Evolutionary conservation across 2,888 invertebrate species (phyloP).

Genomic region (Leptarthrus brevirostris): DNA sequence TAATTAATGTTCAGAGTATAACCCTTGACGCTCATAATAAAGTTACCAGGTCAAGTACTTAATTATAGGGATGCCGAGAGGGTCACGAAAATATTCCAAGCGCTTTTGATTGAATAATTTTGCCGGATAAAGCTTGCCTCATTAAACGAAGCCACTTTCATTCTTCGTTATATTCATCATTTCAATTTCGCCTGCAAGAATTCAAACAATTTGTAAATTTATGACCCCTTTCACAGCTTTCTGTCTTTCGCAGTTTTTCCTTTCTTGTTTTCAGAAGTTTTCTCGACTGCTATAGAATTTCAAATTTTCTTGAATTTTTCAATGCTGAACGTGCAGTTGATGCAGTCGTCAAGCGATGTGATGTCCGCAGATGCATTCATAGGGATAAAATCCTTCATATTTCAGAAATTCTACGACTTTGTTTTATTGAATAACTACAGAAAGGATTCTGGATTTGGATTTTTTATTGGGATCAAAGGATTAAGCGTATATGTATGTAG

Average conservation of each 20-base stretch:
- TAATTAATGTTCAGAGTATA: background rate
- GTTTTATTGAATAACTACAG: background rate
- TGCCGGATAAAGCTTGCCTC: constrained; percentile 4
- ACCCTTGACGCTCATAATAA: background rate
- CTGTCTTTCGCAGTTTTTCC: background rate
- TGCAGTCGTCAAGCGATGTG: background rate
- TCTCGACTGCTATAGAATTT: background rate
- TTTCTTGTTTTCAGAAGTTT: background rate
- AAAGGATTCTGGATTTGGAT: background rate
- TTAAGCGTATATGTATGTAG: background rate
- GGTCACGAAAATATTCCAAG: constrained; percentile 3
- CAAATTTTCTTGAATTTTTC: background rate
- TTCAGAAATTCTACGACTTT: background rate
- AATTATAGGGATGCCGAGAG: background rate
- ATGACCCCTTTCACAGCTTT: background rate
- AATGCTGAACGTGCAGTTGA: background rate
- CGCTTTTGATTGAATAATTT: background rate
- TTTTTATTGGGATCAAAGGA: background rate
- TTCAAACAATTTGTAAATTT: constrained; percentile 35
- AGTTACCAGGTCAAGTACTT: constrained; percentile 3
- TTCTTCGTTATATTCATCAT: constrained; percentile 26
- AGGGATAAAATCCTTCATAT: background rate
- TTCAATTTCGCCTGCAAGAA: constrained; percentile 27
- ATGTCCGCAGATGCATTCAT: constrained; percentile 1
- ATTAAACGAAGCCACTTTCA: constrained; percentile 29